Base-by-base conservation (phyloP, 2,797 vertebrate species). In the Mormyrops attenuatus region DNA sequence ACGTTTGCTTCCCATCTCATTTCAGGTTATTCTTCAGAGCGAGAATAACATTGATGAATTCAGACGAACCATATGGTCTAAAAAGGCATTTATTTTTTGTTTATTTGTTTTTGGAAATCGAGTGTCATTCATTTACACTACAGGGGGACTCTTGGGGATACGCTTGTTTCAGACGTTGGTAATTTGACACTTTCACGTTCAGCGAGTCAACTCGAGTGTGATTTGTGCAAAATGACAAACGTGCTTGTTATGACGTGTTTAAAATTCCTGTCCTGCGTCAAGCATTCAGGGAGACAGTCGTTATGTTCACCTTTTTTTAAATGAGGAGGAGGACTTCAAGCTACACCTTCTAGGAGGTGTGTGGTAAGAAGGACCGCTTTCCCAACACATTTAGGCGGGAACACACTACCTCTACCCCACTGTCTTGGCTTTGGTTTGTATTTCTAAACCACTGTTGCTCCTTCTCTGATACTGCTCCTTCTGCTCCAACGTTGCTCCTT, bases 21-120 rank as follows among this genome's bases (percentile, higher is more conserved):
- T 69, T 69, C 66, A 34, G 66, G 22, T 82, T 49, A 41, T 17
- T 89, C 73, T 89, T 60, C 52, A 17, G 22, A 49, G 22, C n/a
- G 22, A 15, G 30, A 47, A n/a, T 60, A 6, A 84, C 22, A 41
- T 47, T 89, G 80, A 60, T 34, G 26, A 84, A 89, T 57, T 34
- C 22, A 47, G 41, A 63, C 22, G 38, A 89, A 82, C 53, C 30
- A 89, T 53, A 84, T 22, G 38, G 20, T 41, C 53, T 47, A 89
- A 55, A 63, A 82, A 57, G 53, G 38, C 73, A 66, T 89, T 89
- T 44, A 17, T 85, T 89, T 47, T 82, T n/a, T 63, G 55, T 89
- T 89, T 55, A 17, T 85, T 89, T 47, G 53, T n/a, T 63, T 88
- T 63, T n/a, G 17, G 17, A 38, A 30, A 63, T 88, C 38, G 17